Evolutionary conservation across 2,888 invertebrate genomes (phyloP), one percentile per base, ranked within the genome.

Genomic region (Brenthis hecate): DNA sequence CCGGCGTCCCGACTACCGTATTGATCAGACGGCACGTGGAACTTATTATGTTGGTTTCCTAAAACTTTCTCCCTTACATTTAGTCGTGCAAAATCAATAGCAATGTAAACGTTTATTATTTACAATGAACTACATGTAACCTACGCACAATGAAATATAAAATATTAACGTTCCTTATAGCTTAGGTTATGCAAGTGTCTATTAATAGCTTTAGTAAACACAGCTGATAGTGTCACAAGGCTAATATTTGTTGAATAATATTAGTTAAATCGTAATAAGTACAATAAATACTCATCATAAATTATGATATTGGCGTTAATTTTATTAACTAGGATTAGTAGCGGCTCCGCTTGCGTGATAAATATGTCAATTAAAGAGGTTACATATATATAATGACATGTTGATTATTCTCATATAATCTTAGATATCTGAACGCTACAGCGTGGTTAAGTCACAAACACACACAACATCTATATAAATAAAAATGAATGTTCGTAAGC

Each of bases 1-100:
- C 80, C 91, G 93, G 83, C 93, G 93, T 87, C 92, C 91, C 80
- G 93, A 91, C 87, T 86, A 86, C 72, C 85, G 91, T 79, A 92
- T 92, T 84, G 85, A 88, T 80, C 94, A 94, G 86, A 84, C 89
- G 74, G 91, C 93, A 81, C 93, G 93, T 85, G 87, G 84, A 74
- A 67, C 80, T 68, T 86, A 84, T 79, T 57, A 62, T 64, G 60
- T 80, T n/a, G 83, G 16, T 75, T 80, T 68, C 85, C 84, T 57
- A 77, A 77, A 79, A 75, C 75, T 74, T 76, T 76, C 73, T 74
- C 73, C 74, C 74, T 66, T 65, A 54, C 56, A 57, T 57, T 62
- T 55, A 55, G 13, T 19, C 57, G 50, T 54, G 32, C 54, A 32
- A 58, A 60, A 58, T 55, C 54, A 57, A 54, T 54, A 64, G 3